Evolutionary conservation across 2,113 vertebrate genomes (phyloP).

Genomic region (Marmota monax): DNA sequence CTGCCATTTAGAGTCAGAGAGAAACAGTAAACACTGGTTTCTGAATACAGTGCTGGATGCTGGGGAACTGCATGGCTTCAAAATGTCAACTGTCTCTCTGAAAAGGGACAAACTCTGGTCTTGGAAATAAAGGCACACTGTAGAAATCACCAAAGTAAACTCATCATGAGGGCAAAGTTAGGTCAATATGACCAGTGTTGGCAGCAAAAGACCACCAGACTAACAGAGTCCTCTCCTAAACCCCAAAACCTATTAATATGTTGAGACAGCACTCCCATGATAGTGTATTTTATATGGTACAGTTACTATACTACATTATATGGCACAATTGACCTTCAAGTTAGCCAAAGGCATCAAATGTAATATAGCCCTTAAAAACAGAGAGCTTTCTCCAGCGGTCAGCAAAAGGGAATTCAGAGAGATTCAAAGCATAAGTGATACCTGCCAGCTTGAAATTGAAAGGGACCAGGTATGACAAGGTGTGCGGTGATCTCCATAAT

Average conservation of each 20-base stretch:
- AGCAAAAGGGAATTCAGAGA: not conserved
- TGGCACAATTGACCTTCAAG: not conserved
- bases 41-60: not conserved
- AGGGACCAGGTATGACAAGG: not conserved
- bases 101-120: not conserved
- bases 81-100: conserved; percentile 10
- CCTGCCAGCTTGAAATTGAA: not conserved
- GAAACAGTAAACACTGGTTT: conserved; percentile 47
- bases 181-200: not conserved
- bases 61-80: not conserved
- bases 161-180: not conserved
- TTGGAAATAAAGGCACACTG: not conserved
- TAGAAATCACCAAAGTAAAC: not conserved
- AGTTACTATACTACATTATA: not conserved
- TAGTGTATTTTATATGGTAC: too few species aligned
- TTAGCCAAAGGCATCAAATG: not conserved
- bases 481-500: not conserved
- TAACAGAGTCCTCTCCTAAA: not conserved
- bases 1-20: conserved; percentile 7
- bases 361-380: not conserved
- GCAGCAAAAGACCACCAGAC: not conserved
- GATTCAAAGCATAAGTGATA: not conserved
- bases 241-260: not conserved
- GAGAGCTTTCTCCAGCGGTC: not conserved
- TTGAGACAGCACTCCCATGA: not conserved